Percentiles rank a stretch among this genome's conserved stretches.
Evolutionary conservation across 2,113 vertebrate species (phyloP).

Genomic region (Thermophis baileyi): DNA sequence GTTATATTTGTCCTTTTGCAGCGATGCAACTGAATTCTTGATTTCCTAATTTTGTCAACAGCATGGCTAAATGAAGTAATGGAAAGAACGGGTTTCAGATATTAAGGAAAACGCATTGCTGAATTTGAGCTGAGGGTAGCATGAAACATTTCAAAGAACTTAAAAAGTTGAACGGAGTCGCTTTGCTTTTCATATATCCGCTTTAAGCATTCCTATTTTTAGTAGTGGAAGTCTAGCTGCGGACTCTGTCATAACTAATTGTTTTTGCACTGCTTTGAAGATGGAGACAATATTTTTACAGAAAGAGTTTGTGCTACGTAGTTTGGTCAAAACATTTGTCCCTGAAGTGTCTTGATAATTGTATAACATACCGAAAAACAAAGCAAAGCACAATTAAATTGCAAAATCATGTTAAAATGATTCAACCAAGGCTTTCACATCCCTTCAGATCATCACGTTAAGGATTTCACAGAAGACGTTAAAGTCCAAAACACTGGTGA

Average conservation of each 20-base stretch:
- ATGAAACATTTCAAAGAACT: neutral
- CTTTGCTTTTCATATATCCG: neutral
- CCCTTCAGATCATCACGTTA: too few relatives aligned
- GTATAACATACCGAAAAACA: neutral
- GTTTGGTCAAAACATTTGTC: neutral
- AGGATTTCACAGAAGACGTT: neutral
- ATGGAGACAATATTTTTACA: neutral
- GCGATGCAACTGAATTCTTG: neutral
- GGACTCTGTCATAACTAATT: neutral
- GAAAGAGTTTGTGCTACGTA: neutral
- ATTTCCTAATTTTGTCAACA: neutral
- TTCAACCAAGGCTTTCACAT: neutral
- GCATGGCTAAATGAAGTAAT: neutral
- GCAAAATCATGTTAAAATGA: neutral
- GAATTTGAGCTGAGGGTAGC: neutral
- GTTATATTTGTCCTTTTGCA: neutral
- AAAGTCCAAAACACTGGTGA: neutral
- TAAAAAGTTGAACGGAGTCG: neutral
- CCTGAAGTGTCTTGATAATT: neutral
- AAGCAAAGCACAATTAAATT: neutral
- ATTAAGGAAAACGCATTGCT: neutral
- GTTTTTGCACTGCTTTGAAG: conserved; percentile 13
- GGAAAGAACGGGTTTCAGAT: neutral
- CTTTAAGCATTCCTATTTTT: conserved; percentile 15
- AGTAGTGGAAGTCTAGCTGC: conserved; percentile 1